Base-by-base conservation (phyloP, 2,797 vertebrate species). In the Brachyalestes nurse region DNA sequence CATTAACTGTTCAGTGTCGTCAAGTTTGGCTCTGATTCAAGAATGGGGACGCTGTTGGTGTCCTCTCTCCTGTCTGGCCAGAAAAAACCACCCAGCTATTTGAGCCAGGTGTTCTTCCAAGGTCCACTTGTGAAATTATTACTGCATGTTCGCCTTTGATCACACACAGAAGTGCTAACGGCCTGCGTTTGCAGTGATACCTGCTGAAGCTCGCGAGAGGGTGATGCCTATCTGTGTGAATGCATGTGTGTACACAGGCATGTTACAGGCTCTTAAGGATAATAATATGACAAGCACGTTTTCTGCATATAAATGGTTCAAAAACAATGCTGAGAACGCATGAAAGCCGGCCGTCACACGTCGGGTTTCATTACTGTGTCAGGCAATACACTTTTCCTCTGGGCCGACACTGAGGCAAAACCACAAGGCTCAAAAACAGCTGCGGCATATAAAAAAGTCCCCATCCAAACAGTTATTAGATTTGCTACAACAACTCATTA, bases 1-100 rank as follows among this genome's bases (percentile, higher is more conserved):
- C 80, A 80, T 77, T 81, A 83, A 81, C 80, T 83, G 81, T 86
- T 81, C 76, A 77, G 78, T 86, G 84, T 88, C 67, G 64, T 87
- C 85, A 84, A 78, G 78, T 80, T 82, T 89, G 88, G 88, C 84
- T 0, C 0, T 16, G 84, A 58, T 89, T 86, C 87, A 81, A 61
- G 72, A 82, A 75, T 51, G 79, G 86, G 67, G 77, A 77, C 70
- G 85, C 80, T 81, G 28, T 16, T 73, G 81, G 81, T 81, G 81
- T 75, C 72, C 81, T 83, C 81, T 69, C 80, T 78, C 45, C 57
- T 69, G 62, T 61, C n/a, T 19, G 65, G 64, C 75, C 62, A 75
- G 82, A 77, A 82, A 78, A 83, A 76, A 67, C 64, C 70, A 38
- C 21, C 55, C 19, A 1, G 28, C 76, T 87, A 80, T 80, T 75